Evolutionary conservation across 2,888 invertebrate genomes (phyloP), one percentile per base, ranked within the genome.

Genomic region (Tuberolachnus salignus): DNA sequence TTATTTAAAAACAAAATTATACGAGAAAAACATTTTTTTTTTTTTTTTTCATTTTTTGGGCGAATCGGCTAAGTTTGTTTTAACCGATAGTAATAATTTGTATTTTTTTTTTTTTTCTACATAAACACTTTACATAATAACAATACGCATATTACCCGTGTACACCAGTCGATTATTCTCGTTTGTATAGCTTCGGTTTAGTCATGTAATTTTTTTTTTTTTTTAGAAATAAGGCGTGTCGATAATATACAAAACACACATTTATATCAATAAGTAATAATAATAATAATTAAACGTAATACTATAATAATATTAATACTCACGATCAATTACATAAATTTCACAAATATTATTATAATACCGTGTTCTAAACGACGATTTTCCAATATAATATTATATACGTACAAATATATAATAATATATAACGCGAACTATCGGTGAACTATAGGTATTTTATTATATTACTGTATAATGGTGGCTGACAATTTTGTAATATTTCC

Each of bases 401-500:
- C 34, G 67, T 57, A 26, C 66, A 75, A 75, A 75, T 49, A n/a
- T n/a, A n/a, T n/a, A n/a, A n/a, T n/a, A n/a, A n/a, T n/a, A n/a
- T n/a, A n/a, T n/a, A n/a, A n/a, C n/a, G n/a, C n/a, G n/a, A n/a
- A n/a, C n/a, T n/a, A n/a, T 75, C 67, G 75, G 66, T 75, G 57
- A 75, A 55, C 55, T 75, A 75, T 75, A 57, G 46, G 3, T 34
- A 34, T 34, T 4, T 34, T 34, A 34, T 34, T 34, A 34, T 34
- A 34, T 4, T 34, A 34, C 3, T 34, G 6, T 34, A 34, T 3
- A 4, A 6, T 34, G 46, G 46, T 67, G 75, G 55, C 51, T 64
- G 16, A 75, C 75, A 66, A 46, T 75, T 75, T 67, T 75, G 75
- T 75, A 75, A 75, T n/a, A n/a, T 75, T 67, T 67, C 63, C 55